Evolutionary conservation across 2,113 vertebrate species (phyloP).

Genomic region (Gnathonemus echidnorhynchus): DNA sequence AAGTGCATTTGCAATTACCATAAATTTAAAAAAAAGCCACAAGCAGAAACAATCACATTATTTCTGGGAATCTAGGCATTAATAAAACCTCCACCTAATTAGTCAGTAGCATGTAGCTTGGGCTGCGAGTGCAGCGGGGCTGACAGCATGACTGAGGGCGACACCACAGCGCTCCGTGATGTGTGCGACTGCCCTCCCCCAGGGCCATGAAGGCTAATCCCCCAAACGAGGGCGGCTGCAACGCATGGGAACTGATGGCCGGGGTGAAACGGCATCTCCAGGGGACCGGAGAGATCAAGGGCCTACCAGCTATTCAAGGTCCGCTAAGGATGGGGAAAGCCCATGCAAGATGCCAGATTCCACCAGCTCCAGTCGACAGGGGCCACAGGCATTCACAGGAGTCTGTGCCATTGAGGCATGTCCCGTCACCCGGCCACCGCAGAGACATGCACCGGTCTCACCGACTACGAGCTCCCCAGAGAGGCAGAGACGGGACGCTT

Average conservation of each 20-base stretch:
- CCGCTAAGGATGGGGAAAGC: background rate
- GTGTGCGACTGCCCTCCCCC: conserved; percentile 38
- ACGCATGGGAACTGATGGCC: conserved; percentile 67
- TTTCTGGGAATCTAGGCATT: conserved; percentile 35
- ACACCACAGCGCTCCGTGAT: conserved; percentile 44
- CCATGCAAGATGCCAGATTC: conserved; percentile 21
- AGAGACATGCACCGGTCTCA: conserved; percentile 33
- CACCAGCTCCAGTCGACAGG: conserved; percentile 1
- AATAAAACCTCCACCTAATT: conserved; percentile 51
- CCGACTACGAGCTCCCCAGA: conserved; percentile 22
- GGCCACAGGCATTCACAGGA: background rate
- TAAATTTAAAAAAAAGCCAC: conserved; percentile 38
- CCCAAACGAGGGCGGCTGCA: conserved; percentile 42
- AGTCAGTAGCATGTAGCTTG: conserved; percentile 46
- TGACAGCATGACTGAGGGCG: conserved; percentile 49
- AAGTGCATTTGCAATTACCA: conserved; percentile 51
- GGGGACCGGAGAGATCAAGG: conserved; percentile 26
- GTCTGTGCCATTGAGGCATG: conserved; percentile 22
- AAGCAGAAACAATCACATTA: conserved; percentile 51
- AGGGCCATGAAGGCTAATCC: conserved; percentile 48
- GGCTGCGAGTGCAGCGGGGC: conserved; percentile 39
- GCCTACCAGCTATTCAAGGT: background rate
- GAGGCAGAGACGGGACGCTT: background rate
- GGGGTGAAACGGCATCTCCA: conserved; percentile 48
- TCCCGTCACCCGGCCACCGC: conserved; percentile 41